Evolutionary conservation across 2,113 vertebrate species (phyloP), one percentile per base, ranked within the genome.

Genomic region (Sterna hirundo): DNA sequence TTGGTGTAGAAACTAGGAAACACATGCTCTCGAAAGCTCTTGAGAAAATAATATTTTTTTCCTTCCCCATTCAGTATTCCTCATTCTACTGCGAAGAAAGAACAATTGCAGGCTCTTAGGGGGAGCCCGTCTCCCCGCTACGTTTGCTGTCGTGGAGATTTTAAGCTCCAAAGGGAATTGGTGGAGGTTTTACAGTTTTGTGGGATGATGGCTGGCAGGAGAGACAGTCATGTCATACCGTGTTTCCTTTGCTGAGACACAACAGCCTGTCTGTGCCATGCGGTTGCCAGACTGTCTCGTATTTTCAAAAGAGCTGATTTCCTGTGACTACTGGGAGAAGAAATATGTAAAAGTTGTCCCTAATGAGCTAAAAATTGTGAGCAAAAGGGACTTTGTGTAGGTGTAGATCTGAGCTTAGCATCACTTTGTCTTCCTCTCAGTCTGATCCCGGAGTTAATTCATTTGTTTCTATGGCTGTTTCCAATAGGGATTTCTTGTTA

Each of bases 301-400:
- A 75, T 86, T 96, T 92, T 55, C 91, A n/a, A 68, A 93, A 61
- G 7, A 79, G 15, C 17, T 6, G 15, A 62, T 81, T 94, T 94
- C 60, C 80, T 94, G 65, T 47, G 64, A 68, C 65, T 81, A 13
- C 30, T 69, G 44, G 69, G 60, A 55, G 44, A 52, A 76, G 61
- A 89, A 79, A 78, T 17, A 68, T 13, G n/a, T n/a, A 92, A 90
- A 93, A 92, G 30, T 68, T 92, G 11, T 88, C 61, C 64, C 54
- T 87, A 78, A 95, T 90, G 88, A 93, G 70, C 64, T 86, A 91
- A 91, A 88, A 94, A 79, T 49, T 71, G 58, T 64, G 62, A 52
- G 29, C 40, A 29, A 80, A 4, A 47, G 34, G 69, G 47, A 79
- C 52, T 92, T 64, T 5, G 60, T 86, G 90, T 70, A 74, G 79